Evolutionary conservation across 2,113 vertebrate species (phyloP).

Genomic region (Origma solitaria): DNA sequence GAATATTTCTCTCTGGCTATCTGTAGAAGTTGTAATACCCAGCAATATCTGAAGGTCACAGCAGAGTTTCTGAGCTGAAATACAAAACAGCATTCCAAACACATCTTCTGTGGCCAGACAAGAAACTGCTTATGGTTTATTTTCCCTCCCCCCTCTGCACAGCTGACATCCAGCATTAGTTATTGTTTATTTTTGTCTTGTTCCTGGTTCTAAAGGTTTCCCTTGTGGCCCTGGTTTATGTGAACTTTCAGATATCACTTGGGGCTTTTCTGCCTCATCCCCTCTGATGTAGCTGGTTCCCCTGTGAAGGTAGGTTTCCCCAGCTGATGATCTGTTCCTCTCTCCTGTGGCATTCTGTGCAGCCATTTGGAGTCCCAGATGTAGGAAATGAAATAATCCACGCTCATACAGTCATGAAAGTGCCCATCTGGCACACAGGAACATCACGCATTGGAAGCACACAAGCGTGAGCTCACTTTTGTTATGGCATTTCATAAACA

Average conservation of each 20-base stretch:
- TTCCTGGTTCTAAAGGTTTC: conserved; percentile 61
- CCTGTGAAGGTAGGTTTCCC: conserved; percentile 70
- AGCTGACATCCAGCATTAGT: conserved; percentile 56
- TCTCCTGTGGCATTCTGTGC: conserved; percentile 80
- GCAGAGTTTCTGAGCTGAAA: conserved; percentile 54
- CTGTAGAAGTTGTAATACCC: conserved; percentile 38
- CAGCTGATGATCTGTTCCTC: conserved; percentile 68
- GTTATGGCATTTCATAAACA: conserved; percentile 81
- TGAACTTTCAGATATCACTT: conserved; percentile 50
- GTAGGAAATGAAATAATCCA: conserved; percentile 93
- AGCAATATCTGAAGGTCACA: conserved; percentile 61
- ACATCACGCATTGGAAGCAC: conserved; percentile 79
- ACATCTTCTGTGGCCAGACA: conserved; percentile 48
- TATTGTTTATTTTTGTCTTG: conserved; percentile 66
- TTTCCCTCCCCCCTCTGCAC: conserved; percentile 26
- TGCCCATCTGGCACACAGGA: conserved; percentile 89
- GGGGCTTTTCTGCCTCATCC: conserved; percentile 23
- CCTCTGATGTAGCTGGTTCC: conserved; percentile 53
- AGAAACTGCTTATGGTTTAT: conserved; percentile 59
- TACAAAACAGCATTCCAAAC: conserved; percentile 59
- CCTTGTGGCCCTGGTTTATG: conserved; percentile 3
- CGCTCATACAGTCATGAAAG: conserved; percentile 83
- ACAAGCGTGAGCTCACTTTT: conserved; percentile 78
- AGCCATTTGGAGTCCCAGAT: conserved; percentile 93
- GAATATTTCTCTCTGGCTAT: conserved; percentile 43